Conservation (phyloP, 2,888 invertebrate species). For the Invenusta paracnida region DNA sequence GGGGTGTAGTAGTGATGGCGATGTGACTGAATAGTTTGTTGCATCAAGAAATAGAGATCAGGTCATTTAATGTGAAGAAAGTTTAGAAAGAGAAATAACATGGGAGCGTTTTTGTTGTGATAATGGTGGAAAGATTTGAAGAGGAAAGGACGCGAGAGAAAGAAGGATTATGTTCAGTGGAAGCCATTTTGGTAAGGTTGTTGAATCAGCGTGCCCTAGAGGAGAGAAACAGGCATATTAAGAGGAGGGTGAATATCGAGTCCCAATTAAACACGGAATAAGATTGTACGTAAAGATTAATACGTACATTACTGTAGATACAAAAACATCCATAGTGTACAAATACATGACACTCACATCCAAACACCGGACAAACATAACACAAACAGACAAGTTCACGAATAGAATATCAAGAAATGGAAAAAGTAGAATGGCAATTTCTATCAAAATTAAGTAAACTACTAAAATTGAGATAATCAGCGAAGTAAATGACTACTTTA, state of each 20-base stretch:
- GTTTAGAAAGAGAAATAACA: not conserved
- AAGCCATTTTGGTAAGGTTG: conserved; percentile 26
- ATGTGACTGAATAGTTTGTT: not conserved
- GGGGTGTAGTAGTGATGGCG: not conserved
- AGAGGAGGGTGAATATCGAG: not conserved
- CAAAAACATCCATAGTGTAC: not conserved
- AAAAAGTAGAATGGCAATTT: too few relatives aligned
- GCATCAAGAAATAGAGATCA: not conserved
- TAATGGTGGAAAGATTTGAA: not conserved
- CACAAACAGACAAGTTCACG: too few relatives aligned
- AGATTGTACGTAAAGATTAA: too few relatives aligned
- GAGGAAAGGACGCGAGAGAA: not conserved
- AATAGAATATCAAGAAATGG: too few relatives aligned
- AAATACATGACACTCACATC: too few relatives aligned
- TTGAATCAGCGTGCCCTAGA: conserved; percentile 26
- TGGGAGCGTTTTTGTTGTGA: too few relatives aligned
- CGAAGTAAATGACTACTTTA: too few relatives aligned
- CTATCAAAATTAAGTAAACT: too few relatives aligned
- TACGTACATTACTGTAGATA: not conserved
- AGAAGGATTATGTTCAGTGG: not conserved
- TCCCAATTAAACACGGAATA: not conserved
- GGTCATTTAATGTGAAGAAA: too few relatives aligned
- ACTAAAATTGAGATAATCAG: too few relatives aligned
- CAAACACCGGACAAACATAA: not conserved
- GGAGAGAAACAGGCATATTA: conserved; percentile 18